Percentiles rank a stretch among this genome's conserved stretches.
These are phyloP conservation scores for Tapirus terrestris DNA, from an alignment of 2,113 vertebrate species.

Conservation along the genomic window DNA sequence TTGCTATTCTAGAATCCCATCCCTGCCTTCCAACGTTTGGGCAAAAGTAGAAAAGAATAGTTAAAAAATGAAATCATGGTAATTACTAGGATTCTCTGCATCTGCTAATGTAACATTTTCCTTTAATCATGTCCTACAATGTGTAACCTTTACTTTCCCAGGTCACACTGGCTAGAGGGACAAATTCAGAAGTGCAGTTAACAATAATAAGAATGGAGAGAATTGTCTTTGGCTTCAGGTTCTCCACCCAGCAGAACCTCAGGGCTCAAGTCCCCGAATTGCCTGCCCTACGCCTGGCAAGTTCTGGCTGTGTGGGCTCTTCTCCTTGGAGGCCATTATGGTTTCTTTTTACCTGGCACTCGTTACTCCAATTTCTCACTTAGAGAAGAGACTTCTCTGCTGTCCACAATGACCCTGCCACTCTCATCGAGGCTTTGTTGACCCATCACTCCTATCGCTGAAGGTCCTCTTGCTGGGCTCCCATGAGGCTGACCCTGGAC, in stretches of 20 bases:
- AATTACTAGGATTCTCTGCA: conserved; percentile 52
- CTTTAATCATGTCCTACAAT: conserved; percentile 64
- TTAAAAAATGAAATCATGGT: conserved; percentile 59
- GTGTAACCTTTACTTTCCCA: conserved; percentile 46
- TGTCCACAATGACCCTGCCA: neutral
- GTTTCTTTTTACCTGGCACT: neutral
- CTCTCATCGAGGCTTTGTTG: neutral
- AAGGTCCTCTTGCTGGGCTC: neutral
- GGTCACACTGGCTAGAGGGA: conserved; percentile 67
- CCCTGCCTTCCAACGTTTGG: neutral
- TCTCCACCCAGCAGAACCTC: neutral
- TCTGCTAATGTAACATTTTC: conserved; percentile 29
- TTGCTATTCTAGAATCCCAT: neutral
- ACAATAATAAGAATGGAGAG: neutral
- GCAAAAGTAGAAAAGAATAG: conserved; percentile 42
- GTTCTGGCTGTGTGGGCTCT: neutral
- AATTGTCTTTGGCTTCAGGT: neutral
- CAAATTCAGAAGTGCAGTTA: neutral
- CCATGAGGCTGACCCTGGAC: neutral
- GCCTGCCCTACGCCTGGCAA: neutral
- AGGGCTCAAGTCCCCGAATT: neutral
- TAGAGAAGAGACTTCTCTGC: neutral
- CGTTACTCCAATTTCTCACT: neutral
- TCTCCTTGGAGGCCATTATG: neutral
- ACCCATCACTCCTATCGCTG: neutral